phyloP scores from a whole-genome alignment of 2,113 vertebrate species.

The Nycticorax nycticorax region DNA sequence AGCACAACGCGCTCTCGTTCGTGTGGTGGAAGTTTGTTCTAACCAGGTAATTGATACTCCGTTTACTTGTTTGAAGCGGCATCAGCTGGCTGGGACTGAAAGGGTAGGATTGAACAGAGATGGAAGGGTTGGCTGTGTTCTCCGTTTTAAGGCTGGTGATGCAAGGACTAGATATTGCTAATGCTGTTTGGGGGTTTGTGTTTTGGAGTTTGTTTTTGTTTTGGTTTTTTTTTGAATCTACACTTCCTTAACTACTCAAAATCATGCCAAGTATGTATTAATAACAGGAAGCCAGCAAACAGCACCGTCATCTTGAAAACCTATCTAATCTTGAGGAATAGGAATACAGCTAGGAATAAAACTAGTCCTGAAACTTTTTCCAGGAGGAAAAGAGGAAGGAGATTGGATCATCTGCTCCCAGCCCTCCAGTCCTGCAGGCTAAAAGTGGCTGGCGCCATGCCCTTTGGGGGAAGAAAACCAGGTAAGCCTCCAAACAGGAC shows the following conservation, averaged over 20 bases:
- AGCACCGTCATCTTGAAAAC: background rate
- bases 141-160: background rate
- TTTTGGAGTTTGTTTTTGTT: background rate
- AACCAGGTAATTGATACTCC: background rate
- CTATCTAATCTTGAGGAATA: background rate
- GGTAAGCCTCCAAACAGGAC: rapidly evolving
- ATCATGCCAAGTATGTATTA: background rate
- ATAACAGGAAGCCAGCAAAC: conserved; percentile 36
- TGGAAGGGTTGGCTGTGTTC: background rate
- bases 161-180: background rate
- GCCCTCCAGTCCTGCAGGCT: background rate
- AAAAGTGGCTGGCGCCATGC: background rate
- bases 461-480: background rate
- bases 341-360: background rate
- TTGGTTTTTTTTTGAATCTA: background rate
- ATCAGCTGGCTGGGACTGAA: background rate
- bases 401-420: background rate
- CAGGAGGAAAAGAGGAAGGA: background rate
- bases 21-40: background rate
- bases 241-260: conserved; percentile 22
- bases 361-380: background rate
- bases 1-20: rapidly evolving
- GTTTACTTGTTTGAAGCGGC: background rate
- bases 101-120: background rate
- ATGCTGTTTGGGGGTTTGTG: background rate